phyloP scores from a whole-genome alignment of 2,888 invertebrate species.

The Taphrorychus bicolor region DNA sequence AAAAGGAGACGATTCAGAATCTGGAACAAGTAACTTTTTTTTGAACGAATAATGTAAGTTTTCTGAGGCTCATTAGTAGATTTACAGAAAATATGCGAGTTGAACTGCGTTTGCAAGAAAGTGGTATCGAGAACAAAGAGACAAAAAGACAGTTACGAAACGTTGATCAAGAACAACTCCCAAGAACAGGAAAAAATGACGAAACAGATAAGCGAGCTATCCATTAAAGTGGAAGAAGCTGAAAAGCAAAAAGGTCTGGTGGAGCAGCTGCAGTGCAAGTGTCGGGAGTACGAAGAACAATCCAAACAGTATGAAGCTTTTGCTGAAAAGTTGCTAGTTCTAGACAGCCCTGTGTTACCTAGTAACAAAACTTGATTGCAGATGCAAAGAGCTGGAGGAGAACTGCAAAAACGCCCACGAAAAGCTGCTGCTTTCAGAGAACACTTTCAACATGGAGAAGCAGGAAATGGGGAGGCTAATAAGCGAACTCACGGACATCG shows the following conservation, averaged over 20 bases:
- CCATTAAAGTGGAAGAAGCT: slow-evolving; percentile 24
- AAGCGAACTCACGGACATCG: slow-evolving; percentile 46
- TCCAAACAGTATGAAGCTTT: slow-evolving; percentile 39
- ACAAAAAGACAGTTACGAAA: slow-evolving; percentile 41
- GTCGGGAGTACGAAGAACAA: slow-evolving; percentile 38
- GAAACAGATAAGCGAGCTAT: slow-evolving; percentile 39
- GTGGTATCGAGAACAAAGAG: slow-evolving; percentile 36
- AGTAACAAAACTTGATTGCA: slow-evolving; percentile 9
- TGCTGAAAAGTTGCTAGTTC: slow-evolving; percentile 33
- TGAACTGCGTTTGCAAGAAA: slow-evolving; percentile 42
- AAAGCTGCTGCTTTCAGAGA: slow-evolving; percentile 36
- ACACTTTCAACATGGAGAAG: slow-evolving; percentile 40
- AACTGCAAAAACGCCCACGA: slow-evolving; percentile 42
- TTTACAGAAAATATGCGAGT: slow-evolving; percentile 41
- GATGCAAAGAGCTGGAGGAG: slow-evolving; percentile 43
- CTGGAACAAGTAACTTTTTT: slow-evolving; percentile 40
- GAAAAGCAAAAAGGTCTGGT: slow-evolving; percentile 17
- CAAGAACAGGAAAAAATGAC: slow-evolving; percentile 39
- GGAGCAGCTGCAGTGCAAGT: slow-evolving; percentile 36
- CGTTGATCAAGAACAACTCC: slow-evolving; percentile 34
- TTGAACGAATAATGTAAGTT: neutral
- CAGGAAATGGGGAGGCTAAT: slow-evolving; percentile 46
- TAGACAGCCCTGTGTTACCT: no score
- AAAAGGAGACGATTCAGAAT: slow-evolving; percentile 39
- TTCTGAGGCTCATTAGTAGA: no score